Conservation (phyloP, 2,797 vertebrate genomes). For the Coendou prehensilis region DNA sequence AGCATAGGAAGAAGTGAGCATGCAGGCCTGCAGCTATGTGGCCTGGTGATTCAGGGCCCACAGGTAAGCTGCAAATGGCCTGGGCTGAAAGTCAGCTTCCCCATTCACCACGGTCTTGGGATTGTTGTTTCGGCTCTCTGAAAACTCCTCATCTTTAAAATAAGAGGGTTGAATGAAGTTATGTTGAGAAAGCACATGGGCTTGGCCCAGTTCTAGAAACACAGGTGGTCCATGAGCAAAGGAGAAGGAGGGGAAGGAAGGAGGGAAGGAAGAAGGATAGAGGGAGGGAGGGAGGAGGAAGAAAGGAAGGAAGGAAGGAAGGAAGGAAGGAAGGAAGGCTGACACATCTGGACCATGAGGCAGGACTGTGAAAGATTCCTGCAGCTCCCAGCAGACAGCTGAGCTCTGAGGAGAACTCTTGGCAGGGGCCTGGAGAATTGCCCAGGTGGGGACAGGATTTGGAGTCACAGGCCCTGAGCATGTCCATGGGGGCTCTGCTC, state of each 20-base stretch:
- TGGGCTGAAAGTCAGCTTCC: background rate
- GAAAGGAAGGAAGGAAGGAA: fast-evolving
- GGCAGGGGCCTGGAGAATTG: background rate
- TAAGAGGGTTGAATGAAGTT: fast-evolving
- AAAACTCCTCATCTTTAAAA: background rate
- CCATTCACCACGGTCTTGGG: background rate
- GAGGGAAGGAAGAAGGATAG: fast-evolving
- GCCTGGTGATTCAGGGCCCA: background rate
- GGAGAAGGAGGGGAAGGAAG: fast-evolving
- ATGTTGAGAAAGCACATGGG: background rate
- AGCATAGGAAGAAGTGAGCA: slow-evolving; percentile 69
- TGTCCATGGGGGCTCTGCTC: background rate
- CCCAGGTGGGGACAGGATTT: background rate
- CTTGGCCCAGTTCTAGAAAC: background rate
- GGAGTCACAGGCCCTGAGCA: background rate
- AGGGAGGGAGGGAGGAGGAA: fast-evolving
- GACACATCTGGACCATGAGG: background rate
- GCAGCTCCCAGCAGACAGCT: background rate
- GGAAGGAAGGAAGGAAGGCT: background rate
- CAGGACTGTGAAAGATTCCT: background rate
- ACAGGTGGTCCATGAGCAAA: background rate
- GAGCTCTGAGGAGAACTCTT: background rate
- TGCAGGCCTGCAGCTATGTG: background rate
- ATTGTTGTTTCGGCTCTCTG: background rate
- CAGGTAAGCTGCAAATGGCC: no score